Percentiles rank a stretch among this genome's conserved stretches.
These are phyloP conservation scores for Ectropis crepuscularia DNA, from an alignment of 2,888 invertebrate genomes.

Conservation along the genomic window DNA sequence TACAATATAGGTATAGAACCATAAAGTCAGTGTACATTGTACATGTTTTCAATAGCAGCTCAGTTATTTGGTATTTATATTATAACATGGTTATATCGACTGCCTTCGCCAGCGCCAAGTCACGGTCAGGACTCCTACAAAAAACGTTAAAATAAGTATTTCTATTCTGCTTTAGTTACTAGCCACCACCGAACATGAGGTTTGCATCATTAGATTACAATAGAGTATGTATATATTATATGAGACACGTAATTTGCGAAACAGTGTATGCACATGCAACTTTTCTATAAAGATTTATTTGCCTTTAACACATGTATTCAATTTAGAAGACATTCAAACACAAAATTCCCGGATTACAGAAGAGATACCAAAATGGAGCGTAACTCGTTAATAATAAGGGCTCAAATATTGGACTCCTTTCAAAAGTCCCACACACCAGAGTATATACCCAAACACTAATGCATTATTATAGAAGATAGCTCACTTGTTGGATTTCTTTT, in stretches of 20 bases:
- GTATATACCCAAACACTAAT: background rate
- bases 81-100: slow-evolving; percentile 71
- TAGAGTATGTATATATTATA: background rate
- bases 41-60: slow-evolving; percentile 11
- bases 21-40: slow-evolving; percentile 8
- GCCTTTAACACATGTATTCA: too few species aligned
- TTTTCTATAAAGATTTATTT: too few species aligned
- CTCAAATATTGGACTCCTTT: too few species aligned
- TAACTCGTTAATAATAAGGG: too few species aligned
- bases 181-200: slow-evolving; percentile 3
- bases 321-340: too few species aligned
- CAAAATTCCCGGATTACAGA: too few species aligned
- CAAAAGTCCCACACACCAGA: too few species aligned
- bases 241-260: too few species aligned
- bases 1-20: too few species aligned
- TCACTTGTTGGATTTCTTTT: slow-evolving; percentile 1
- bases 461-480: background rate
- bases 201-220: background rate
- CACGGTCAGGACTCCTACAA: slow-evolving; percentile 72
- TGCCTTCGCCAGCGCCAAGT: slow-evolving; percentile 64
- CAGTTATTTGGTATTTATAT: slow-evolving; percentile 24
- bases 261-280: too few species aligned
- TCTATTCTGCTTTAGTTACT: slow-evolving; percentile 1
- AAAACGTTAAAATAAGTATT: slow-evolving; percentile 33
- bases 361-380: too few species aligned